Base-by-base conservation (phyloP, 2,113 vertebrate species). In the Stegastes partitus region DNA sequence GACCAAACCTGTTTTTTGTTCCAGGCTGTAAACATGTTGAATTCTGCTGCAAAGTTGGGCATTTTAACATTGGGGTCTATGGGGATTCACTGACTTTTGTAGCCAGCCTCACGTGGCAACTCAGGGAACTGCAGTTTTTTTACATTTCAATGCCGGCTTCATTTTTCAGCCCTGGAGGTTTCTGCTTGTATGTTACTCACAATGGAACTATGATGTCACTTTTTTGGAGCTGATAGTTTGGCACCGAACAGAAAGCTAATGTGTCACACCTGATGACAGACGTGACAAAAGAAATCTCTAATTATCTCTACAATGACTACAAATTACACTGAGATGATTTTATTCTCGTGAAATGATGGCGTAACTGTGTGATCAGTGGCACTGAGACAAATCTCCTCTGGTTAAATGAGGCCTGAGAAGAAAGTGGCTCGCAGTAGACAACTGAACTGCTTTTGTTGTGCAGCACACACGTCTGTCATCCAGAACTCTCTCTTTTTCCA, bases 381-480 rank as follows among this genome's bases (percentile, higher is more conserved):
- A 21, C 47, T 23, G 45, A 69, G 49, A 49, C 37, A 31, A 58
- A 26, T 58, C 56, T 56, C 47, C 34, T 1, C 57, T 23, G 69
- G 37, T 53, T 25, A 22, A 75, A 63, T 65, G 53, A 74, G 56
- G 62, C 53, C 67, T 22, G 45, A 77, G 25, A 23, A 59, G 68
- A 77, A 82, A 78, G 55, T n/a, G 50, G 5, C 56, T 83, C 75
- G 28, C 23, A 11, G 15, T 9, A 9, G 62, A 67, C 37, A 4
- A 68, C 53, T 34, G 45, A 54, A 76, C 57, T 69, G 57, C 26
- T 77, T 82, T 78, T 78, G 69, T 77, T 71, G 74, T 69, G 68
- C 59, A 72, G 56, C 62, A 39, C 70, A 70, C 70, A 56, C 11
- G 82, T 74, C 82, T 83, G 82, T 88, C 80, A 84, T 81, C 71